Base-by-base conservation (phyloP, 2,797 vertebrate species). In the Sebastes umbrosus region DNA sequence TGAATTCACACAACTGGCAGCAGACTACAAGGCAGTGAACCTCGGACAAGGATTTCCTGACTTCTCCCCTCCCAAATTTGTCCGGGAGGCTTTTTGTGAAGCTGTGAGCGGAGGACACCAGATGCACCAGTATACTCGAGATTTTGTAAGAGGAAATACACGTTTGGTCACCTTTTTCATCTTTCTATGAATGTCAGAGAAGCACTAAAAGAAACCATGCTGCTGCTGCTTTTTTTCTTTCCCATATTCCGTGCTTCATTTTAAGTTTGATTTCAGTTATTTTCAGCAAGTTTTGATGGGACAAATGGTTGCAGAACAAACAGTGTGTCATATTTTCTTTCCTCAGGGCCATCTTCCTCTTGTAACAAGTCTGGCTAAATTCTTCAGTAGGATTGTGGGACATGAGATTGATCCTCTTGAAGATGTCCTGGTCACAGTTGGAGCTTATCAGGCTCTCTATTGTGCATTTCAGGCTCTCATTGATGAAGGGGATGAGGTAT, bases 11-110 rank as follows among this genome's bases (percentile, higher is more conserved):
- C 88, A 95, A 32, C 74, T 99, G 59, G 92, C 96, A 57, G 90
- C 93, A 3, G 93, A 97, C 13, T 94, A 97, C 84, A 95, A 97
- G 22, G 84, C 81, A 0, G 97, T 99, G 77, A 98, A 99, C 94
- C 92, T 99, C 25, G 99, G 98, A 20, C 97, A 99, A 75, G 99
- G 99, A 5, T 99, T 98, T 76, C 98, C 98, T 0, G 97, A 99
- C 91, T 98, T 99, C 74, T 90, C 96, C 0, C 97, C 98, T 3
- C 98, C 98, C 0, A 88, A 91, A 57, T 99, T 97, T 3, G 75
- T 98, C 32, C 90, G 90, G 84, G 96, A 99, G 60, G 97, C 97
- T 0, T 96, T 98, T 8, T 84, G 64, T 63, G 91, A 94, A 9
- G 97, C 97, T 24, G 52, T 96, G 0, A 89, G 73, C 1, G 96